Conservation (phyloP, 2,113 vertebrate species). For the Peucedramus taeniatus region DNA sequence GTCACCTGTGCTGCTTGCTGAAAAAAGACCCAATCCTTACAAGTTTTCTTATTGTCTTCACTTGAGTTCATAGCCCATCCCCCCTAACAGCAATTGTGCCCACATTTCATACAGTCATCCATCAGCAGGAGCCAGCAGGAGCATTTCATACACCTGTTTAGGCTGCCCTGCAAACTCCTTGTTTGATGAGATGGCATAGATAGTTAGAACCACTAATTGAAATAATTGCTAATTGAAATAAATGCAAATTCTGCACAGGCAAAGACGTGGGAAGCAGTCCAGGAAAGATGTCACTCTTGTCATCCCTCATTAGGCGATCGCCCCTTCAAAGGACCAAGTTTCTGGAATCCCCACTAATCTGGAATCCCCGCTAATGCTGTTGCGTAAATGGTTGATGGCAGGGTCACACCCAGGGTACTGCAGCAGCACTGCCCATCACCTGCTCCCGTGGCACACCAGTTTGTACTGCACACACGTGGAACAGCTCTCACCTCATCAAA, state of each 20-base stretch:
- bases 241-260: not conserved
- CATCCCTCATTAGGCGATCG: conserved; percentile 1
- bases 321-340: not conserved
- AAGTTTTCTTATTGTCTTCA: not conserved
- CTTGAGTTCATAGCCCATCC: not conserved
- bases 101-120: not conserved
- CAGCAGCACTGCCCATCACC: not conserved
- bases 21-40: not conserved
- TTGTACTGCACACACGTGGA: not conserved
- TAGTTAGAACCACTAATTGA: not conserved
- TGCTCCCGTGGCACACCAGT: not conserved
- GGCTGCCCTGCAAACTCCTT: not conserved
- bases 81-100: not conserved
- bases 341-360: conserved; percentile 50
- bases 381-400: not conserved
- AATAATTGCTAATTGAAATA: not conserved
- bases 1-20: not conserved
- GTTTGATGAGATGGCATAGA: not conserved
- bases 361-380: conserved; percentile 23
- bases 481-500: not conserved
- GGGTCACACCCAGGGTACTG: not conserved
- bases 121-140: not conserved
- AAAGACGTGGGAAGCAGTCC: not conserved
- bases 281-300: conserved; percentile 5
- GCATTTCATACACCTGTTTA: not conserved